These are phyloP conservation scores for Acronicta alni DNA, from an alignment of 2,888 invertebrate species.

Conservation along the genomic window DNA sequence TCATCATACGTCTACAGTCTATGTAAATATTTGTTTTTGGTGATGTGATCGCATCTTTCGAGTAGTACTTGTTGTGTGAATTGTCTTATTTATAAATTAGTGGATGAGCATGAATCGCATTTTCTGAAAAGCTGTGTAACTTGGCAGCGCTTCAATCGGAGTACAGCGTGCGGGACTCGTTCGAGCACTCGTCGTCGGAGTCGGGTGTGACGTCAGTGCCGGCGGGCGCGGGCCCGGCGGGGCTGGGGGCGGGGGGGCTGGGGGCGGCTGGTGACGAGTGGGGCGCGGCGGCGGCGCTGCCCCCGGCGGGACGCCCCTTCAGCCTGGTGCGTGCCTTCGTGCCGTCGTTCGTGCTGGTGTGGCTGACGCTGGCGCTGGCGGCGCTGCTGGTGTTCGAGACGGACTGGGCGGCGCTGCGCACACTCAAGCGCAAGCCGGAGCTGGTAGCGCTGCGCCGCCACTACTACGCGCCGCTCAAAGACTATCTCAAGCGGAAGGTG, in stretches of 20 bases:
- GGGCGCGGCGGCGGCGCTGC: conserved; percentile 56
- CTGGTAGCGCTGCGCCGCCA: conserved; percentile 93
- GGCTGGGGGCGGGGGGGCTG: conserved; percentile 72
- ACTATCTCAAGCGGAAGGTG: conserved; percentile 91
- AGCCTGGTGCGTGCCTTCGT: conserved; percentile 92
- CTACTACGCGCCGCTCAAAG: conserved; percentile 95
- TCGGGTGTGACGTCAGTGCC: conserved; percentile 90
- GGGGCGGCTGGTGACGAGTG: conserved; percentile 42
- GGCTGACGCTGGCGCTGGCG: conserved; percentile 91
- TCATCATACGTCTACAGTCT: too few relatives aligned
- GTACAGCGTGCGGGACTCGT: conserved; percentile 92
- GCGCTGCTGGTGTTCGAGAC: conserved; percentile 94
- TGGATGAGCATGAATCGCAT: too few relatives aligned
- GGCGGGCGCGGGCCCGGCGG: conserved; percentile 76
- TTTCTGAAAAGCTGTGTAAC: background rate
- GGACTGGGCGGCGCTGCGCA: conserved; percentile 92
- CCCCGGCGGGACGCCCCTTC: conserved; percentile 81
- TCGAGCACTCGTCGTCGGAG: conserved; percentile 94
- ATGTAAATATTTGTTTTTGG: too few relatives aligned
- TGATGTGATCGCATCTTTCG: too few relatives aligned
- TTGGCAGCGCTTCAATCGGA: conserved; percentile 75
- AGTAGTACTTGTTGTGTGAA: too few relatives aligned
- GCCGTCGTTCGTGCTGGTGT: conserved; percentile 93
- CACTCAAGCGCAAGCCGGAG: conserved; percentile 93
- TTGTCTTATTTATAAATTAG: too few relatives aligned